phyloP scores from a whole-genome alignment of 2,797 vertebrate species.

The Poeciliopsis infans region DNA sequence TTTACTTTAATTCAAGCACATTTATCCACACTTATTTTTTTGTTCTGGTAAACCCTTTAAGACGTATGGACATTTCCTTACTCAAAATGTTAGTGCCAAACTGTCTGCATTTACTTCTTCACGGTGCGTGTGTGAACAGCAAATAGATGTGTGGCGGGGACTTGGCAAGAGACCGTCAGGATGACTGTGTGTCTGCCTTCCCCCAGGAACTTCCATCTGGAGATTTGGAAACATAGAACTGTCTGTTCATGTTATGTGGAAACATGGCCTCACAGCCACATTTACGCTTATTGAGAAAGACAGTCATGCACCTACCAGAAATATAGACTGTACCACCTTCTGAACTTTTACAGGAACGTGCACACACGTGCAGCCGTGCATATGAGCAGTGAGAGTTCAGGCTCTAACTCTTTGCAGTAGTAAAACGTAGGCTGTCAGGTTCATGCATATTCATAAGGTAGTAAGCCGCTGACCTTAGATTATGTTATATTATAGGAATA shows the following conservation, averaged over 20 bases:
- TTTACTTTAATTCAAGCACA: slow-evolving; percentile 1
- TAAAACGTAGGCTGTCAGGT: slow-evolving; percentile 49
- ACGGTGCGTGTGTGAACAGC: slow-evolving; percentile 28
- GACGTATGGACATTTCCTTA: not conserved
- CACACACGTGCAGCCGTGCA: slow-evolving; percentile 13
- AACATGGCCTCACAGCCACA: slow-evolving; percentile 40
- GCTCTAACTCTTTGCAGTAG: slow-evolving; percentile 55
- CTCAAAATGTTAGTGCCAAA: slow-evolving; percentile 1
- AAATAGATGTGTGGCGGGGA: slow-evolving; percentile 58
- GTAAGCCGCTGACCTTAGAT: slow-evolving; percentile 36
- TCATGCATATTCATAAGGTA: slow-evolving; percentile 25
- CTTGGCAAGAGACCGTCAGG: slow-evolving; percentile 47
- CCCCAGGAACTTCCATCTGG: slow-evolving; percentile 54
- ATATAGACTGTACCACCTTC: slow-evolving; percentile 44
- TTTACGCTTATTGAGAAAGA: slow-evolving; percentile 48
- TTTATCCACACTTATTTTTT: not conserved
- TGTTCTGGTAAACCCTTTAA: not conserved
- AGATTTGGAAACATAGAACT: slow-evolving; percentile 51
- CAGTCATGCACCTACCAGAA: slow-evolving; percentile 29
- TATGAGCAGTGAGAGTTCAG: slow-evolving; percentile 38
- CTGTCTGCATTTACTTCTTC: not conserved
- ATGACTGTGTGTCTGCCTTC: slow-evolving; percentile 72
- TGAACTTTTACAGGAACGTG: slow-evolving; percentile 56
- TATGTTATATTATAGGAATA: not conserved
- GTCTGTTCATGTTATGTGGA: slow-evolving; percentile 54